A percentile compares a stretch with the other conserved stretches of the same genome.
Evolutionary conservation across 2,113 vertebrate species (phyloP).

Genomic region (Stictonetta naevosa): DNA sequence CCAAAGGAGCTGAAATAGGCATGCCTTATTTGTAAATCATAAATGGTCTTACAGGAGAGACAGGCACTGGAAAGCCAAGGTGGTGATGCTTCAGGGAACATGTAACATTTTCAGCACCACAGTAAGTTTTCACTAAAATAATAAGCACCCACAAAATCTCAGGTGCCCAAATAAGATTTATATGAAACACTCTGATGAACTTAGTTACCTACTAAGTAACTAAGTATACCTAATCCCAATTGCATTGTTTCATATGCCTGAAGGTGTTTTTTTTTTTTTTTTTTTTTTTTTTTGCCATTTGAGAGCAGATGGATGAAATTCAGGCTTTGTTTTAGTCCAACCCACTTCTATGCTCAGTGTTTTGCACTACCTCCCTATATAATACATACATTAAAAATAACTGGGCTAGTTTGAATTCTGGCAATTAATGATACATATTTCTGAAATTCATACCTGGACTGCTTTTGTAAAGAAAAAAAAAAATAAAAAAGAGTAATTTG

Average conservation of each 20-base stretch:
- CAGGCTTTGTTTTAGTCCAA: neutral
- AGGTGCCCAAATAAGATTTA: neutral
- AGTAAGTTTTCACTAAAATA: neutral
- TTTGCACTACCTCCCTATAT: neutral
- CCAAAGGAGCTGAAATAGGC: neutral
- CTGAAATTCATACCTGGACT: neutral
- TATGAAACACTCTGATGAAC: neutral
- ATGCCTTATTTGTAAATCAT: conserved; percentile 52
- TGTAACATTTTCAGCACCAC: neutral
- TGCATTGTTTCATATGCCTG: neutral
- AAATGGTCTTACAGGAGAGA: conserved; percentile 1
- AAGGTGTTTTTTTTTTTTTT: neutral
- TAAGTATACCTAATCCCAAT: neutral
- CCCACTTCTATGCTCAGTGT: neutral
- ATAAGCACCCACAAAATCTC: neutral
- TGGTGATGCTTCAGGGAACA: neutral
- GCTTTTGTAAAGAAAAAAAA: neutral
- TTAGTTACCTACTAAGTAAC: neutral
- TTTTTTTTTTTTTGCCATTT: neutral
- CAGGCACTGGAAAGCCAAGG: neutral
- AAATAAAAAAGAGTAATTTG: neutral
- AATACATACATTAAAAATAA: neutral
- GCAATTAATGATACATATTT: neutral
- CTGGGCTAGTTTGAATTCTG: neutral
- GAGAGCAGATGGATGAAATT: neutral